These are phyloP conservation scores for Epinotia nisella DNA, from an alignment of 2,888 invertebrate species.

Conservation along the genomic window DNA sequence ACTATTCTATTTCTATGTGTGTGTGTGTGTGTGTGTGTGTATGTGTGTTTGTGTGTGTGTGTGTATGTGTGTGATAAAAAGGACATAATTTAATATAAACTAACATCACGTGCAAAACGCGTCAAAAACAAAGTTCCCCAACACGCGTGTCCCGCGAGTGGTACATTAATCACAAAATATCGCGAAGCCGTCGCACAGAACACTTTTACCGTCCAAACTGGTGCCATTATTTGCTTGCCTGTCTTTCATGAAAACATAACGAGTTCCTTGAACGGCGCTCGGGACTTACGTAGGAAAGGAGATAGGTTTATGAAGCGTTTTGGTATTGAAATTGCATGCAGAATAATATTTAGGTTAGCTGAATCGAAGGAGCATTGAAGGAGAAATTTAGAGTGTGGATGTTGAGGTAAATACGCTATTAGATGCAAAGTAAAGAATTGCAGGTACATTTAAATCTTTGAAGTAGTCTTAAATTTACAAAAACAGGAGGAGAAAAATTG, in stretches of 20 bases:
- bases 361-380: conserved; percentile 13
- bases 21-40: too few relatives aligned
- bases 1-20: too few relatives aligned
- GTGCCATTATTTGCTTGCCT: conserved; percentile 32
- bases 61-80: too few relatives aligned
- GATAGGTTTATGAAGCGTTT: conserved; percentile 26
- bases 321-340: conserved; percentile 20
- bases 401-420: neutral
- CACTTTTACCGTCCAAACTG: conserved; percentile 42
- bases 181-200: conserved; percentile 33
- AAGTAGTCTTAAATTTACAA: too few relatives aligned
- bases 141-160: conserved; percentile 31
- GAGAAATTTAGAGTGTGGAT: neutral
- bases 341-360: conserved; percentile 11
- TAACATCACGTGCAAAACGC: conserved; percentile 1
- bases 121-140: conserved; percentile 28
- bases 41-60: too few relatives aligned
- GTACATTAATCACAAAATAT: conserved; percentile 43
- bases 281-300: conserved; percentile 11
- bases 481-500: too few relatives aligned
- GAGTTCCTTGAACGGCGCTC: conserved; percentile 38
- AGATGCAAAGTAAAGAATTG: conserved; percentile 46
- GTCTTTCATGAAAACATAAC: conserved; percentile 37
- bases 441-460: conserved; percentile 37
- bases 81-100: too few relatives aligned